Evolutionary conservation across 2,888 invertebrate species (phyloP).

Genomic region (Eulithis prunata): DNA sequence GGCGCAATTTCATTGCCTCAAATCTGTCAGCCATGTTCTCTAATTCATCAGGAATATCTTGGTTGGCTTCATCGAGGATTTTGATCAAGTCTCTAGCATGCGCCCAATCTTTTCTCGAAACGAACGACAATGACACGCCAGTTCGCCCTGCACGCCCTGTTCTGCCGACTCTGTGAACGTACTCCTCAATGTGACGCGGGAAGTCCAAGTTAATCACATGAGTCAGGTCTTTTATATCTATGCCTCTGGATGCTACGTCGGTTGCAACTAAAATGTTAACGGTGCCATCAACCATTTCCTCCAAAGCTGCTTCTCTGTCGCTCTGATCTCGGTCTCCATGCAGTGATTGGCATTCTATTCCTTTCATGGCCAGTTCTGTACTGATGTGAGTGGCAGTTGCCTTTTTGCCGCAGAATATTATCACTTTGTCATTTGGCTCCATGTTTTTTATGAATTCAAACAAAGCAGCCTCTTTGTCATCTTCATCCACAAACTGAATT

Average conservation of each 20-base stretch:
- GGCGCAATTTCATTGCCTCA: constrained; percentile 86
- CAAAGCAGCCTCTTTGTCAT: constrained; percentile 87
- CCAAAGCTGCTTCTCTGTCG: constrained; percentile 92
- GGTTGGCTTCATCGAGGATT: constrained; percentile 94
- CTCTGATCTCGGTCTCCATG: constrained; percentile 95
- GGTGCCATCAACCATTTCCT: constrained; percentile 91
- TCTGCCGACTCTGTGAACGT: constrained; percentile 97
- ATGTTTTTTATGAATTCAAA: constrained; percentile 89
- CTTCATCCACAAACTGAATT: constrained; percentile 89
- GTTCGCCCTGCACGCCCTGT: constrained; percentile 96
- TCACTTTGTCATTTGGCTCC: constrained; percentile 91
- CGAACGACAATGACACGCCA: constrained; percentile 92
- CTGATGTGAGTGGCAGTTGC: constrained; percentile 92
- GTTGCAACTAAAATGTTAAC: constrained; percentile 95
- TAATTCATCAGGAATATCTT: constrained; percentile 91
- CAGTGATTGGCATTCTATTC: constrained; percentile 90
- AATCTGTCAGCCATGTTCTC: constrained; percentile 90
- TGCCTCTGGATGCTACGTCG: constrained; percentile 97
- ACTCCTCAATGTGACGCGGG: constrained; percentile 97
- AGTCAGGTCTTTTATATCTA: constrained; percentile 95
- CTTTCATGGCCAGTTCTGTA: constrained; percentile 89
- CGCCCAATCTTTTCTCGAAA: constrained; percentile 92
- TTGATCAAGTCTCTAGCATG: constrained; percentile 92
- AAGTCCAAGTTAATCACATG: constrained; percentile 97
- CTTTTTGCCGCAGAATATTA: constrained; percentile 96